Evolutionary conservation across 1,140 invertebrate species (phyloP), one percentile per base, ranked within the genome.

Genomic region (Oedothorax gibbosus): DNA sequence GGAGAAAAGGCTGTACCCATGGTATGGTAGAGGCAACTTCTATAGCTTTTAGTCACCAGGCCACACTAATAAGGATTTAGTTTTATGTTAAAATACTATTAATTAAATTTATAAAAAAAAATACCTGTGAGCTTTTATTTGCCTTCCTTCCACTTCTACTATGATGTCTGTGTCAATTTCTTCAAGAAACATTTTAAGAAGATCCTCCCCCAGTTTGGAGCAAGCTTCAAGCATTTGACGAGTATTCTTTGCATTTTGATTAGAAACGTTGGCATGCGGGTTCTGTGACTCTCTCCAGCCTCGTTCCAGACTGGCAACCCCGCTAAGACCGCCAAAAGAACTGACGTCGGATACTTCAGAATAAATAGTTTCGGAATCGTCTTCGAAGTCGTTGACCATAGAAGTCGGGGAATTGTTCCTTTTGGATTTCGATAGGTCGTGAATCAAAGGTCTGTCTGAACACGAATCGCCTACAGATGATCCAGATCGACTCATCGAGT

Each of bases 141-240:
- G 91, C 9, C 93, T 92, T 2, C 94, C 95, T 35, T 93, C 93
- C 4, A 96, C 93, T 14, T 93, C 93, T 21, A 90, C 86, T 15
- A 87, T 87, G 73, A 96, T 95, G 90, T 97, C 96, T 20, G 95
- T 93, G 88, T 94, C 94, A 64, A 96, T 94, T 90, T 97, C 96
- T 88, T 97, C 95, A 69, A 97, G 90, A 89, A 97, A 97, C 95
- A 97, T 96, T 80, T 94, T 92, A 10, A 97, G 90, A 15, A 98
- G 90, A 90, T 97, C 96, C 89, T 96, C 94, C 0, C 96, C 96
- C 0, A 97, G 89, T 62, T 93, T 92, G 51, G 93, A 93, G 78
- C 92, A 93, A 0, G 92, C 90, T 72, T 91, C 91, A 75, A 88
- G 66, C 64, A 83, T 84, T 18, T 87, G 85, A 20, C 57, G 51